Evolutionary conservation across 2,113 vertebrate genomes (phyloP).

Genomic region (Caranx melampygus): DNA sequence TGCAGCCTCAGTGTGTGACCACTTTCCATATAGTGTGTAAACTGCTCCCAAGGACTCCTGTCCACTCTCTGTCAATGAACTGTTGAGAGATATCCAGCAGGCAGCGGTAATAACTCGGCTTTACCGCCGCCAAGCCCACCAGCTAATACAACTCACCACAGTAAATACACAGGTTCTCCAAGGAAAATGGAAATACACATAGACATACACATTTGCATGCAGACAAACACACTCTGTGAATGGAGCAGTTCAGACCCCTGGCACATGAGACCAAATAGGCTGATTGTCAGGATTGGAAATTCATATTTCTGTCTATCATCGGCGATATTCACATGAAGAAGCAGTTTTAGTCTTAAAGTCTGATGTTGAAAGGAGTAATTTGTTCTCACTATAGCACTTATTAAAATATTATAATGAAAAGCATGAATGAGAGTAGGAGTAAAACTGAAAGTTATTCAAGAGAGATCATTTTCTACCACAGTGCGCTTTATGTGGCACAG

Average conservation of each 20-base stretch:
- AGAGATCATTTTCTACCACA: too few relatives aligned
- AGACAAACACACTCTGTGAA: conserved; percentile 30
- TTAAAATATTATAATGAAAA: too few relatives aligned
- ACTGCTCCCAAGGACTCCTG: conserved; percentile 74
- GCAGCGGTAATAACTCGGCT: conserved; percentile 63
- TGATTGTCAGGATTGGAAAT: background rate
- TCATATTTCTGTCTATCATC: background rate
- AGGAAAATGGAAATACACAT: conserved; percentile 67
- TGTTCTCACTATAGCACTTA: too few relatives aligned
- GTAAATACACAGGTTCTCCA: conserved; percentile 66
- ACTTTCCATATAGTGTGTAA: conserved; percentile 69
- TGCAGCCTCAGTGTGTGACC: conserved; percentile 45
- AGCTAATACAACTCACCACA: conserved; percentile 65
- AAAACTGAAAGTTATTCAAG: background rate
- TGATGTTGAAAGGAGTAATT: background rate
- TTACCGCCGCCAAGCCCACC: conserved; percentile 67
- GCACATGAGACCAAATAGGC: background rate
- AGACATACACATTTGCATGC: background rate
- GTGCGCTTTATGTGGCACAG: too few relatives aligned
- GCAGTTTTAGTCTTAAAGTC: background rate
- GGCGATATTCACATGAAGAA: background rate
- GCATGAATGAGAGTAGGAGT: too few relatives aligned
- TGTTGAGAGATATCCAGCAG: conserved; percentile 78
- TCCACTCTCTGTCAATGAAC: conserved; percentile 73
- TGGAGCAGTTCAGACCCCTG: background rate